A percentile compares a stretch with the other conserved stretches of the same genome.
Evolutionary conservation across 2,797 vertebrate genomes (phyloP).

Genomic region (Phylloscopus collybita): DNA sequence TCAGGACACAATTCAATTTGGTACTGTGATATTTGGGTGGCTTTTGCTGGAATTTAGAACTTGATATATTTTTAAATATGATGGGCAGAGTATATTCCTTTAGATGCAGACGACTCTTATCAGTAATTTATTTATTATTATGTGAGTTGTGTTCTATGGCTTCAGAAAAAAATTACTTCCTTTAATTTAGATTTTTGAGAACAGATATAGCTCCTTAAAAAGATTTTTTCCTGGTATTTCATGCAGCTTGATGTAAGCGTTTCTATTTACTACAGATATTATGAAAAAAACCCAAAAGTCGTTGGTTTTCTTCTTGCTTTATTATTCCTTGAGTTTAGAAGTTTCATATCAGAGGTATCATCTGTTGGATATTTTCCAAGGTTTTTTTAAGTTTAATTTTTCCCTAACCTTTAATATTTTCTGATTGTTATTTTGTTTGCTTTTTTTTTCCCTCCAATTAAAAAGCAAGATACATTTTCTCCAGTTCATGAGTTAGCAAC

Average conservation of each 20-base stretch:
- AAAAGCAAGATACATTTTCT: neutral
- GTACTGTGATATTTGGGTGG: neutral
- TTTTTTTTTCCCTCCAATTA: neutral
- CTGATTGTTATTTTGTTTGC: neutral
- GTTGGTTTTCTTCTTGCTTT: neutral
- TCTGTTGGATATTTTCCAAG: neutral
- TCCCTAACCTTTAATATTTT: neutral
- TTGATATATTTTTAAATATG: neutral
- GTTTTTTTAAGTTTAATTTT: neutral
- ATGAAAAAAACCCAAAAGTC: neutral
- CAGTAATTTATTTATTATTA: neutral
- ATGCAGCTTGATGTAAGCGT: neutral
- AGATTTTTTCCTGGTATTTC: neutral
- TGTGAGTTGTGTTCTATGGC: neutral
- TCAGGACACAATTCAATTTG: neutral
- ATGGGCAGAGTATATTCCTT: neutral
- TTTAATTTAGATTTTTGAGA: neutral
- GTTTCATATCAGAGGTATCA: neutral
- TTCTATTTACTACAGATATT: neutral
- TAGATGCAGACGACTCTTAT: neutral
- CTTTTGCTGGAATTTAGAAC: neutral
- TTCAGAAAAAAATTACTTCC: neutral
- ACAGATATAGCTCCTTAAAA: neutral
- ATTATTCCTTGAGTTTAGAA: neutral
- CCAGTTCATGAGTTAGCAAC: neutral